Evolutionary conservation across 2,888 invertebrate genomes (phyloP), one percentile per base, ranked within the genome.

Genomic region (Suillia variegata): DNA sequence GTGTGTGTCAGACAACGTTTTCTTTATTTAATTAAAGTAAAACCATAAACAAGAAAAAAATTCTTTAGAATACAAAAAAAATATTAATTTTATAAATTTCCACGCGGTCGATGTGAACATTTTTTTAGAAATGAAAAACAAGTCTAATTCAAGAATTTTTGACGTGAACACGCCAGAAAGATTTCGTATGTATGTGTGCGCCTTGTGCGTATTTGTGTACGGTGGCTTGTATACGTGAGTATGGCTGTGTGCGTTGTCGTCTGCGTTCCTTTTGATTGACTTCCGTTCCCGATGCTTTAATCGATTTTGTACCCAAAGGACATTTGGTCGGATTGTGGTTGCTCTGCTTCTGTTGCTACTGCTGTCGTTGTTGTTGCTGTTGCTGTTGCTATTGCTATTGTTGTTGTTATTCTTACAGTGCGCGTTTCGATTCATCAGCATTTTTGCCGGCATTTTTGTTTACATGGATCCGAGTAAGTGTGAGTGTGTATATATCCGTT

Each of bases 281-380:
- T 77, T 77, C 75, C 77, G 73, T 64, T 67, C 42, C 62, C 67
- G 65, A 59, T 65, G 73, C 66, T 68, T 74, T 77, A 77, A 78
- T 77, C 78, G 79, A 76, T 77, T 76, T 74, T 74, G 65, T 70
- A 72, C 77, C 76, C 78, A 72, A 73, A 77, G 75, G 75, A 78
- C 75, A 72, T 73, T 73, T 71, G 56, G 57, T 60, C 62, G 18
- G 53, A 52, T 64, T 61, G 56, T 61, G 64, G 62, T 51, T 59
- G n/a, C n/a, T n/a, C n/a, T n/a, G 6, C 22, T 5, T 21, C 22
- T 47, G 17, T 51, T 58, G 18, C 10, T 42, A 24, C n/a, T 48
- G 22, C 22, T 33, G 15, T 31, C 18, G 17, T 49, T 49, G 24
- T 45, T 26, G 50, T 51, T 50, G 50, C 51, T 48, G 6, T 33